A percentile compares a stretch with the other conserved stretches of the same genome.
Conservation (phyloP, 2,888 invertebrate species). For the Zeuzera pyrina region DNA sequence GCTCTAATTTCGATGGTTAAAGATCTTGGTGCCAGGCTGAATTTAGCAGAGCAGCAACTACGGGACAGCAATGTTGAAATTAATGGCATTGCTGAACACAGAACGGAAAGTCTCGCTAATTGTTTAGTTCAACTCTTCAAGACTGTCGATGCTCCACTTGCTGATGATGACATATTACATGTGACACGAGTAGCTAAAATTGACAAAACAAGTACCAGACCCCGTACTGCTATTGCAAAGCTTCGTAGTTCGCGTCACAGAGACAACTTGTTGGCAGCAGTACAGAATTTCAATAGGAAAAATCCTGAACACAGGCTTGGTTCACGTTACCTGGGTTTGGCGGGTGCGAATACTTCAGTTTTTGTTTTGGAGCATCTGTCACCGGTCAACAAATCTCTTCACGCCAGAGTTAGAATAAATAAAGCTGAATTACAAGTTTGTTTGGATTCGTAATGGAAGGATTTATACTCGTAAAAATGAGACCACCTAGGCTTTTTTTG, state of each 20-base stretch:
- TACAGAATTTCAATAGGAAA: slow-evolving; percentile 11
- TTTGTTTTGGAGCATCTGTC: too few species aligned
- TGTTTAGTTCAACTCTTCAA: slow-evolving; percentile 8
- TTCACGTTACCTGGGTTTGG: slow-evolving; percentile 15
- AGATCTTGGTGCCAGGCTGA: slow-evolving; percentile 11
- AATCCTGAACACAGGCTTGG: slow-evolving; percentile 12
- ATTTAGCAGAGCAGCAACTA: slow-evolving; percentile 14
- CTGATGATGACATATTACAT: too few species aligned
- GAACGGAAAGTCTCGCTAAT: slow-evolving; percentile 10
- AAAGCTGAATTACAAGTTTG: slow-evolving; percentile 17
- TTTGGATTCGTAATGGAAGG: slow-evolving; percentile 20
- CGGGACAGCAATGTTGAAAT: slow-evolving; percentile 16
- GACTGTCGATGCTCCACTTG: slow-evolving; percentile 9
- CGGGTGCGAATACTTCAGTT: slow-evolving; percentile 10
- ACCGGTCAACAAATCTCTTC: slow-evolving; percentile 17
- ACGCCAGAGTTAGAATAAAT: slow-evolving; percentile 19
- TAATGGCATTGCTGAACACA: slow-evolving; percentile 17
- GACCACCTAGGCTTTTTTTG: slow-evolving; percentile 4
- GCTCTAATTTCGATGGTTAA: slow-evolving; percentile 7
- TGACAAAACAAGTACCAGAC: slow-evolving; percentile 7
- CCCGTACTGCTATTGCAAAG: slow-evolving; percentile 13
- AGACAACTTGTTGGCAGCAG: slow-evolving; percentile 14
- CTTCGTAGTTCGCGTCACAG: too few species aligned
- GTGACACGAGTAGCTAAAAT: too few species aligned
- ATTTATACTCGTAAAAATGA: slow-evolving; percentile 13